phyloP scores from a whole-genome alignment of 2,888 invertebrate species.

The Acanthosoma haemorrhoidale region DNA sequence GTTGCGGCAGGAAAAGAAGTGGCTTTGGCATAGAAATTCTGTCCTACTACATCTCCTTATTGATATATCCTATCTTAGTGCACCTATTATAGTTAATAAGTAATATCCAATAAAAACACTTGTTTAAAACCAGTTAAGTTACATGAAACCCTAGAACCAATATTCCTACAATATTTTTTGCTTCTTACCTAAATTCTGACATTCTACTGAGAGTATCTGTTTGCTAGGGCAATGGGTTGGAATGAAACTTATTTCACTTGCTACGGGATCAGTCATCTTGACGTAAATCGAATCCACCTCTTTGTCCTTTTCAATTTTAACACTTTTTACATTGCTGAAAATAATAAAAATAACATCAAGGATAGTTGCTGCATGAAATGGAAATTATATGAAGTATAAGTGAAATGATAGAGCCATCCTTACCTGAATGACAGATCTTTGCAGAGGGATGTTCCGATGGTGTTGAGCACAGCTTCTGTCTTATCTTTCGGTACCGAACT shows the following conservation, averaged over 20 bases:
- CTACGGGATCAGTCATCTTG: slow-evolving; percentile 73
- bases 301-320: slow-evolving; percentile 40
- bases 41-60: too few species aligned
- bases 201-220: slow-evolving; percentile 73
- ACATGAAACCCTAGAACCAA: too few species aligned
- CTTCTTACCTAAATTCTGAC: slow-evolving; percentile 70
- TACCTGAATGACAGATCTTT: slow-evolving; percentile 71
- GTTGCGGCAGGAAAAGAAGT: too few species aligned
- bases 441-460: slow-evolving; percentile 73
- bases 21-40: too few species aligned
- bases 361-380: neutral
- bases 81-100: too few species aligned
- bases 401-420: slow-evolving; percentile 43
- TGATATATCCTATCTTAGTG: too few species aligned
- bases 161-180: too few species aligned
- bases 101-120: too few species aligned
- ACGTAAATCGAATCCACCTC: slow-evolving; percentile 54
- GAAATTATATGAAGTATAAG: neutral
- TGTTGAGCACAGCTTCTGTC: slow-evolving; percentile 55
- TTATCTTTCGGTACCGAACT: slow-evolving; percentile 51
- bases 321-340: slow-evolving; percentile 42
- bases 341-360: slow-evolving; percentile 15
- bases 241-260: slow-evolving; percentile 74
- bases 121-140: too few species aligned
- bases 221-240: slow-evolving; percentile 68